A percentile compares a stretch with the other conserved stretches of the same genome.
Conservation (phyloP, 2,797 vertebrate genomes). For the Echiichthys vipera region DNA sequence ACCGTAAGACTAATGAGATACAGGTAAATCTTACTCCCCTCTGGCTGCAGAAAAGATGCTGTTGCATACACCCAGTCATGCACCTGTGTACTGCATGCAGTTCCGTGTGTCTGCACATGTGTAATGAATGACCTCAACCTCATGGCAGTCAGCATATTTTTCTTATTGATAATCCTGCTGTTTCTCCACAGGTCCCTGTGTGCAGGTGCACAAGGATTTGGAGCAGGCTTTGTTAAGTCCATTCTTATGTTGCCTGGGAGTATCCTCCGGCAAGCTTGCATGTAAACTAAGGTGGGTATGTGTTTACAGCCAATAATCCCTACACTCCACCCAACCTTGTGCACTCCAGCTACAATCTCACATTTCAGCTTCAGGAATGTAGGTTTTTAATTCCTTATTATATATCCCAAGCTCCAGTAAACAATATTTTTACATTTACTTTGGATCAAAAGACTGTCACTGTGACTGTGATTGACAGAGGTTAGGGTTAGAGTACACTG, state of each 20-base stretch:
- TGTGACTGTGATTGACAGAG: not conserved
- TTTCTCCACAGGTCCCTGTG: slow-evolving; percentile 15
- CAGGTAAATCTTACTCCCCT: slow-evolving; percentile 3
- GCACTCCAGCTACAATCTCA: slow-evolving; percentile 1
- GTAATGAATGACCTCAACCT: slow-evolving; percentile 54
- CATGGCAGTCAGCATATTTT: slow-evolving; percentile 50
- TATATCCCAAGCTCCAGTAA: slow-evolving; percentile 20
- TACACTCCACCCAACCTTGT: not conserved
- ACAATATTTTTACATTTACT: not conserved
- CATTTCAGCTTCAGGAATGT: slow-evolving; percentile 12
- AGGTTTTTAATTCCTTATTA: slow-evolving; percentile 16
- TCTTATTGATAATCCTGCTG: slow-evolving; percentile 61
- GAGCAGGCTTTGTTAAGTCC: slow-evolving; percentile 36
- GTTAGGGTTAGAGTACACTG: not conserved
- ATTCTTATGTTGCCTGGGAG: slow-evolving; percentile 24
- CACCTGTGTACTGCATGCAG: not conserved
- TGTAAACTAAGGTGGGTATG: slow-evolving; percentile 15
- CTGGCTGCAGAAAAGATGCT: slow-evolving; percentile 11
- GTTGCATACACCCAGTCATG: slow-evolving; percentile 13
- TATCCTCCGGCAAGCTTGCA: slow-evolving; percentile 30
- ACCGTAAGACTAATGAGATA: slow-evolving; percentile 31
- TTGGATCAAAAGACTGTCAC: not conserved
- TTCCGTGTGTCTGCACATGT: not conserved
- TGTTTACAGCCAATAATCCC: slow-evolving; percentile 38
- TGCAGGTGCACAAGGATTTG: slow-evolving; percentile 51